Conservation (phyloP, 2,888 invertebrate genomes). For the Drosophila tripunctata region DNA sequence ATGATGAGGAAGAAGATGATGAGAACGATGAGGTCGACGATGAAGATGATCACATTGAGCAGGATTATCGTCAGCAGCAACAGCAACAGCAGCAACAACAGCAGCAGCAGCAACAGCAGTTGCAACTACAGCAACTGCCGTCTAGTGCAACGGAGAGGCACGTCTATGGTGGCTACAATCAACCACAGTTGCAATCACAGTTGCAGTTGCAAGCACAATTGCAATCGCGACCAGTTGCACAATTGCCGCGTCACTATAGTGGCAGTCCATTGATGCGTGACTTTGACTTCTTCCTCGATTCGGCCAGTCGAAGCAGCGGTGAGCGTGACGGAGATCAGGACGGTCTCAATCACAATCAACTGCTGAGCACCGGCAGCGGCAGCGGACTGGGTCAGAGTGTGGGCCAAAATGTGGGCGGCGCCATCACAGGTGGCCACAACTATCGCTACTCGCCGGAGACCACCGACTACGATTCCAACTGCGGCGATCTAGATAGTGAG, state of each 20-base stretch:
- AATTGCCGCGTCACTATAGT: conserved; percentile 73
- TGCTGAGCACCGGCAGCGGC: conserved; percentile 66
- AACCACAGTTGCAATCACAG: conserved; percentile 51
- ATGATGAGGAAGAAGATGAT: conserved; percentile 66
- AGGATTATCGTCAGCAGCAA: conserved; percentile 57
- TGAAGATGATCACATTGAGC: conserved; percentile 60
- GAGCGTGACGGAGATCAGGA: conserved; percentile 83
- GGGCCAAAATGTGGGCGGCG: conserved; percentile 48
- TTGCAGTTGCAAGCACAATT: conserved; percentile 53
- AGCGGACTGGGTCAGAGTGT: conserved; percentile 81
- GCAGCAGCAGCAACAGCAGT: conserved; percentile 37
- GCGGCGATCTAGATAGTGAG: conserved; percentile 93
- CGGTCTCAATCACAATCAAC: conserved; percentile 83
- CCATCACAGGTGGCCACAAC: conserved; percentile 84
- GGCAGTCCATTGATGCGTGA: conserved; percentile 82
- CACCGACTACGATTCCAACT: conserved; percentile 95
- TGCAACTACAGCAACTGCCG: conserved; percentile 38
- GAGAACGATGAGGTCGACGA: conserved; percentile 77
- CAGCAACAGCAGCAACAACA: conserved; percentile 42
- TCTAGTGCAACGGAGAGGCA: conserved; percentile 42
- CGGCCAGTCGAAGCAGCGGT: conserved; percentile 84
- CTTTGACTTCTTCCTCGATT: conserved; percentile 84
- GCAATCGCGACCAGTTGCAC: conserved; percentile 48
- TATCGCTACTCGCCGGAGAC: conserved; percentile 96
- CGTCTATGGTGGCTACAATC: conserved; percentile 46